phyloP scores from a whole-genome alignment of 2,888 invertebrate species.

The Himalopsyche kuldschensis region DNA sequence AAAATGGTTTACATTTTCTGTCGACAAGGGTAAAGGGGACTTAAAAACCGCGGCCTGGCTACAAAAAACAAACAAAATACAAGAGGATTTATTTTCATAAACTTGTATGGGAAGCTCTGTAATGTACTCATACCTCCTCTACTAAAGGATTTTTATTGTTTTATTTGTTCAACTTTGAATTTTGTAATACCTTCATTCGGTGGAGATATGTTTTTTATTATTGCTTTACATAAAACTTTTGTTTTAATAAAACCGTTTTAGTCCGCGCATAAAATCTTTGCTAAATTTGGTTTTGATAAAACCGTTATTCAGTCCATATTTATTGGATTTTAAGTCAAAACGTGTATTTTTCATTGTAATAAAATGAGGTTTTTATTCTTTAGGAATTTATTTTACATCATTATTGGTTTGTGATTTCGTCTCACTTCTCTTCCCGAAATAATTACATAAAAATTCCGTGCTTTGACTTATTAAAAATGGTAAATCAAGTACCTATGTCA shows the following conservation, averaged over 20 bases:
- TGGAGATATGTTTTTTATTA: not conserved
- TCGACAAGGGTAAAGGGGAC: not conserved
- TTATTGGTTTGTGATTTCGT: no score
- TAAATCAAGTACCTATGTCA: no score
- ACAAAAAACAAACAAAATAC: not conserved
- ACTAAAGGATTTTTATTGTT: not conserved
- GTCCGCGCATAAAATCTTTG: not conserved
- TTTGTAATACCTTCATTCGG: not conserved
- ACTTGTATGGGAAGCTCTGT: not conserved
- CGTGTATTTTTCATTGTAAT: no score
- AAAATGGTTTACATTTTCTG: no score
- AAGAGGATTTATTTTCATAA: not conserved
- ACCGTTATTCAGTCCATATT: not conserved
- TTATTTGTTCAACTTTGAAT: not conserved
- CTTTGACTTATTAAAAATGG: no score
- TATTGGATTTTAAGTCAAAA: no score
- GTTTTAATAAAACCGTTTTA: no score
- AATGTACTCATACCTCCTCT: not conserved
- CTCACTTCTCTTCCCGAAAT: no score
- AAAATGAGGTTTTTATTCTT: no score
- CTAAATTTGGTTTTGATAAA: not conserved
- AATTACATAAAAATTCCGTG: no score
- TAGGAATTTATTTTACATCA: no score
- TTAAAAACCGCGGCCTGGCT: not conserved
- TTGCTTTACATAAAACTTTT: not conserved